Conservation (phyloP, 2,113 vertebrate species). For the Scomber colias region DNA sequence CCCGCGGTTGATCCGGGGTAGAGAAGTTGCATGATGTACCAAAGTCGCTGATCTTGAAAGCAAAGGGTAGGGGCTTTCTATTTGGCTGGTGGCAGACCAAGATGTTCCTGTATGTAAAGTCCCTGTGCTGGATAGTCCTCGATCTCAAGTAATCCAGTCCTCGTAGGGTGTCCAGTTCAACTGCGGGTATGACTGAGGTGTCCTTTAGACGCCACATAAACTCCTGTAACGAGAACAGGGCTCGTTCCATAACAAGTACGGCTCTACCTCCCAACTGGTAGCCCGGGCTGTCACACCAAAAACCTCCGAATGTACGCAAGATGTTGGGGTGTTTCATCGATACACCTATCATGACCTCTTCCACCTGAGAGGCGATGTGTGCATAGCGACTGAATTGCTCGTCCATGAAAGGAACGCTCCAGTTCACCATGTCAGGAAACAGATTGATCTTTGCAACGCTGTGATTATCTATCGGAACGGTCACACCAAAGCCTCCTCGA, state of each 20-base stretch:
- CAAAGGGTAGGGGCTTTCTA: background rate
- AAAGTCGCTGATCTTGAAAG: constrained; percentile 16
- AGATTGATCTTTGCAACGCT: background rate
- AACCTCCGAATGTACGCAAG: background rate
- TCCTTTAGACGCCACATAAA: background rate
- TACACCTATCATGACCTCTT: background rate
- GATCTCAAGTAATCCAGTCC: background rate
- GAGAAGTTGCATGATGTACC: constrained; percentile 3
- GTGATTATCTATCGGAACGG: background rate
- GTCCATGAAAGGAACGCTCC: background rate
- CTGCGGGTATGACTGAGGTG: fast-evolving
- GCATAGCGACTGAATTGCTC: background rate
- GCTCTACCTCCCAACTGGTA: constrained; percentile 2
- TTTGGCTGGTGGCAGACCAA: background rate
- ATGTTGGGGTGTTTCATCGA: constrained; percentile 1
- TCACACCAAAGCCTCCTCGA: background rate
- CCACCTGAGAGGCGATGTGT: background rate
- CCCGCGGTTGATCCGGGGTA: background rate
- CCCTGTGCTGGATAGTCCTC: constrained; percentile 3
- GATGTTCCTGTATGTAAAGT: background rate
- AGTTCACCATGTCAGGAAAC: background rate
- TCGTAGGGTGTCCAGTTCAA: background rate
- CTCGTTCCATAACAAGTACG: background rate
- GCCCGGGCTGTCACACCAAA: background rate
- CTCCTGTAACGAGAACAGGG: background rate